These are phyloP conservation scores for Styela plicata DNA, from an alignment of 23 tunicate genomes.

Conservation along the genomic window DNA sequence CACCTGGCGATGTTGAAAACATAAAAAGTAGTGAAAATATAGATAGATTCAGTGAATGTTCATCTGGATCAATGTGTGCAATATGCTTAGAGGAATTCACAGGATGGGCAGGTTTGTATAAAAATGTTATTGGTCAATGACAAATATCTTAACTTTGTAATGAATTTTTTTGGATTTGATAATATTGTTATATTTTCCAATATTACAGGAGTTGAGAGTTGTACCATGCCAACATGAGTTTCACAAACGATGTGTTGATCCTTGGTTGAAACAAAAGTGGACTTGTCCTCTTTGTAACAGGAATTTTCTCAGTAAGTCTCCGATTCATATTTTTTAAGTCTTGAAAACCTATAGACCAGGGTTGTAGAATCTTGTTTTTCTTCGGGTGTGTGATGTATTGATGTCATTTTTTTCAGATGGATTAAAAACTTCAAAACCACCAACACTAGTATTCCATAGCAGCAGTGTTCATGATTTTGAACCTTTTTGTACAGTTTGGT, in stretches of 20 bases:
- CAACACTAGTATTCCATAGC: too few species aligned
- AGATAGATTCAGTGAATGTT: slow-evolving; percentile 33
- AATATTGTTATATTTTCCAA: neutral
- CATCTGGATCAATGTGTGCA: slow-evolving; percentile 50
- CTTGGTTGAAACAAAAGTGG: slow-evolving; percentile 70
- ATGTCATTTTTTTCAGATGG: too few species aligned
- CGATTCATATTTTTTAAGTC: too few species aligned
- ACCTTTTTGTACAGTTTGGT: too few species aligned
- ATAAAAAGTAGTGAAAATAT: neutral
- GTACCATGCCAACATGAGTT: slow-evolving; percentile 59
- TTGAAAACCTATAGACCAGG: too few species aligned
- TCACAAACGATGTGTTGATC: slow-evolving; percentile 87
- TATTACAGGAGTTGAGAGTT: slow-evolving; percentile 47
- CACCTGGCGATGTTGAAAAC: neutral
- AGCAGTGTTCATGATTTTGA: too few species aligned
- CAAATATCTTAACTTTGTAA: too few species aligned
- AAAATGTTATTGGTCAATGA: too few species aligned
- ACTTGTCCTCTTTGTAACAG: slow-evolving; percentile 89
- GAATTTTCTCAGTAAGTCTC: slow-evolving; percentile 35
- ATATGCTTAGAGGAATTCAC: slow-evolving; percentile 58
- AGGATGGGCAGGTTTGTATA: slow-evolving; percentile 39
- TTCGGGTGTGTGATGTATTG: too few species aligned
- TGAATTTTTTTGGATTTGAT: neutral
- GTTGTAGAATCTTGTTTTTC: too few species aligned
- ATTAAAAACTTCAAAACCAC: too few species aligned